Base-by-base conservation (phyloP, 2,888 invertebrate species). In the Dicycla oo region DNA sequence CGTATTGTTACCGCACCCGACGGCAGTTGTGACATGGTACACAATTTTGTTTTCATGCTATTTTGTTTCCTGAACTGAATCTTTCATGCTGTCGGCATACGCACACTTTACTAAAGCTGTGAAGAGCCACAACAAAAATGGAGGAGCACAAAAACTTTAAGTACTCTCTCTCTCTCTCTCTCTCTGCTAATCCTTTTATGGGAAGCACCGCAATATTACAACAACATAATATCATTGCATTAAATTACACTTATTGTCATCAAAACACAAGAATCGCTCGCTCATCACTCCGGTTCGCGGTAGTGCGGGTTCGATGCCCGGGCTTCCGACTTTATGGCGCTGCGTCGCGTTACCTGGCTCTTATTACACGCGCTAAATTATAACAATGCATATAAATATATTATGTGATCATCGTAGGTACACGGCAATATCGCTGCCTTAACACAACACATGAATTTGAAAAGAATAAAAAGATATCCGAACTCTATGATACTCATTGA, bases 241-340 rank as follows among this genome's bases (percentile, higher is more conserved):
- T 75, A 56, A 78, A 77, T 75, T 75, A 75, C 73, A 69, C 45
- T 63, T 73, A 84, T 76, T 85, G 83, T 85, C 76, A 85, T 82
- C 80, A 81, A 78, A 87, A 83, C 81, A 79, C 77, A 82, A 73
- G 76, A 71, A 84, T 84, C 73, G 88, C 86, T 83, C 70, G 75
- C 73, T 87, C 83, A 83, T 86, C 85, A 85, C 49, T 74, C 62
- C 69, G 67, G 63, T 93, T 93, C 93, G 90, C 87, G 85, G 90
- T 91, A 86, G 64, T 88, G 78, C 80, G 90, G 87, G 93, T 92
- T 94, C 94, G 91, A 91, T 86, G 93, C 87, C 93, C 94, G 87
- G 62, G 87, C 93, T 94, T 93, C 94, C 94, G 90, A 91, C 89
- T n/a, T n/a, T 92, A 93, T 88, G 93, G 92, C 78, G 69, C 49